A percentile compares a stretch with the other conserved stretches of the same genome.
phyloP scores from a whole-genome alignment of 1,140 invertebrate genomes.

The Steinernema khuongi region DNA sequence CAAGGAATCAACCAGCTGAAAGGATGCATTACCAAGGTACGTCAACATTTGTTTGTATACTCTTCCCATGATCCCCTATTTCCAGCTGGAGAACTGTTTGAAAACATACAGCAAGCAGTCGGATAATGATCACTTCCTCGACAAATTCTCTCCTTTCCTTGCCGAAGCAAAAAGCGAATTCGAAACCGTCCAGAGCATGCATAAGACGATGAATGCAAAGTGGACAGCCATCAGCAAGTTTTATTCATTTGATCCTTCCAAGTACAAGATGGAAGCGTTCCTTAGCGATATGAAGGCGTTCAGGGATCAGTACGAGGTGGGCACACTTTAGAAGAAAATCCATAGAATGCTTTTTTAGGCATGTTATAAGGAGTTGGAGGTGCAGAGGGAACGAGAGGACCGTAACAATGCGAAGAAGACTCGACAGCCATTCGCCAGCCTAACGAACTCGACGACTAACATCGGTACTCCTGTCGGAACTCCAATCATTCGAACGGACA shows the following conservation, averaged over 20 bases:
- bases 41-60: background rate
- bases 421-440: conserved; percentile 70
- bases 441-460: conserved; percentile 74
- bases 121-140: conserved; percentile 29
- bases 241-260: conserved; percentile 83
- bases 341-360: conserved; percentile 75
- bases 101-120: conserved; percentile 34
- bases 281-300: conserved; percentile 90
- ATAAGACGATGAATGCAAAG: conserved; percentile 80
- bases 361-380: conserved; percentile 78
- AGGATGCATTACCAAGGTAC: conserved; percentile 28
- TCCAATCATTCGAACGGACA: background rate
- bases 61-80: conserved; percentile 15
- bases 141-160: conserved; percentile 65
- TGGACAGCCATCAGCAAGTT: conserved; percentile 81
- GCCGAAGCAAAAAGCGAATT: conserved; percentile 76
- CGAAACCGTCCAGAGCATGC: conserved; percentile 79
- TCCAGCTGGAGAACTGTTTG: conserved; percentile 37
- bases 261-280: conserved; percentile 91
- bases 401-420: conserved; percentile 71
- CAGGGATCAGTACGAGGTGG: conserved; percentile 81
- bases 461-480: background rate
- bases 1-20: conserved; percentile 34
- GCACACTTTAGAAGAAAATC: conserved; percentile 70
- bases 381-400: conserved; percentile 77